Evolutionary conservation across 2,888 invertebrate genomes (phyloP), one percentile per base, ranked within the genome.

Genomic region (Cosmorhoe ocellata): DNA sequence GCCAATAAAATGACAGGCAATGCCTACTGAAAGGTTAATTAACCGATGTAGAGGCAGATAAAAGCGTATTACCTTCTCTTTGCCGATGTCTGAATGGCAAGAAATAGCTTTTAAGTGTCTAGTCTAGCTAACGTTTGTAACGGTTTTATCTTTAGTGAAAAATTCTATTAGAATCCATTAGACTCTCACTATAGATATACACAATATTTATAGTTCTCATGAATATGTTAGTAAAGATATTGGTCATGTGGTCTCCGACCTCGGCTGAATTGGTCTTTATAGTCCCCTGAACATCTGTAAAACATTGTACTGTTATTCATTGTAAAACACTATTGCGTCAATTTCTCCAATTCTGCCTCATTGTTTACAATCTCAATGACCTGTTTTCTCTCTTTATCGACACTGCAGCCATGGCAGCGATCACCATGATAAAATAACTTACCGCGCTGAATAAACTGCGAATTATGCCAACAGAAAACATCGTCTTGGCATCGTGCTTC

Each of bases 21-120:
- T 40, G 9, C 27, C 36, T 30, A 31, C 34, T 27, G 24, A 45
- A 56, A 58, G 52, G 58, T 48, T 51, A 58, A 58, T 53, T 52
- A 32, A 26, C 30, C 37, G 38, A 44, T 51, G 33, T 22, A 28
- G 34, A 11, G 30, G 24, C 37, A 32, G 51, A 49, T 55, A 55
- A 48, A 52, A 32, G n/a, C 43, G 11, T 37, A 45, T 53, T 42
- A 26, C 8, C 14, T 45, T 42, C 48, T 49, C 39, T 34, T 43
- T 41, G 42, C 28, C 43, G 33, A 38, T 47, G 38, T 49, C 48
- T 7, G 26, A 42, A 47, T 14, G 13, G 38, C 18, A 10, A 22
- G n/a, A 38, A 27, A 11, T 10, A 24, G 18, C 18, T 12, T 42
- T 24, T 13, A 12, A 34, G 10, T 26, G 34, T 34, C 14, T 10